Conservation (phyloP, 2,113 vertebrate genomes). For the Apteryx mantelli region DNA sequence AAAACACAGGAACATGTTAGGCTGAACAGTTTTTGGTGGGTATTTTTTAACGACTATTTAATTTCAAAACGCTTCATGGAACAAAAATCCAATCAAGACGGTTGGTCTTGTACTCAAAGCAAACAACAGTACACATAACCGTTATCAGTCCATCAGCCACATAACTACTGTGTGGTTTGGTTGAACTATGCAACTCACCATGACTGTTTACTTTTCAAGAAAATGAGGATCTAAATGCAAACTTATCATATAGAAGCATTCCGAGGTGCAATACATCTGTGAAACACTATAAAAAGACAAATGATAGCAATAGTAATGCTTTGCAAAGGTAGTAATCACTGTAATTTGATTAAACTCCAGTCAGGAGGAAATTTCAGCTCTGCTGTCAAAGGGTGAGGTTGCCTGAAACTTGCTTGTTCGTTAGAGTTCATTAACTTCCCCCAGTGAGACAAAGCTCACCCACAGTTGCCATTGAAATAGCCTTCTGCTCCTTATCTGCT, state of each 20-base stretch:
- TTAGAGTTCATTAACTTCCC: neutral
- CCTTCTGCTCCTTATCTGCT: neutral
- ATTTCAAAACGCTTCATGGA: accelerated
- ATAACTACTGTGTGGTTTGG: accelerated
- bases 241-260: neutral
- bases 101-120: neutral
- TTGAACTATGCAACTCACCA: neutral
- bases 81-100: neutral
- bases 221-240: neutral
- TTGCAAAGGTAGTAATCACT: neutral
- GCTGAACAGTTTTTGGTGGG: neutral
- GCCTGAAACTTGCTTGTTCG: neutral
- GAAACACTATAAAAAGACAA: neutral
- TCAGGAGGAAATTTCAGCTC: neutral
- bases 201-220: neutral
- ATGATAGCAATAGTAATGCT: neutral
- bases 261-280: neutral
- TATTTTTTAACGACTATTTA: neutral
- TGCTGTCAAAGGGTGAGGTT: neutral
- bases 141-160: neutral
- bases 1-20: neutral
- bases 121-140: neutral
- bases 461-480: neutral
- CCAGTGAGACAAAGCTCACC: neutral
- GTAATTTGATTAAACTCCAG: neutral